Evolutionary conservation across 2,113 vertebrate species (phyloP).

Genomic region (Hyla sarda): DNA sequence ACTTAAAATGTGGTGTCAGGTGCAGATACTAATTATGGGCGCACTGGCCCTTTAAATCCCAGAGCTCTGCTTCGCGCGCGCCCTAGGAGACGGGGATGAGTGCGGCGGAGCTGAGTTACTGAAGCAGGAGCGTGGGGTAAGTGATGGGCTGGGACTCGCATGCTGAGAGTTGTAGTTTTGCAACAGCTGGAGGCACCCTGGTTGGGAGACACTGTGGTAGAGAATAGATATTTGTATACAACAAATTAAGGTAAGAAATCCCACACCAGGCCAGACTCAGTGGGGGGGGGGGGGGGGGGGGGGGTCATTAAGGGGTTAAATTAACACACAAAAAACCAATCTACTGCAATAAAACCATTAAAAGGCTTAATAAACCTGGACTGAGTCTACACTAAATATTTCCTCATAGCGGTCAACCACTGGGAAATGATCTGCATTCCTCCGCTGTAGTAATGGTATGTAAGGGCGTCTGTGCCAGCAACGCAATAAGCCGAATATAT

Average conservation of each 20-base stretch:
- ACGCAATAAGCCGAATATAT: background rate
- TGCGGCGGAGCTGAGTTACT: too few relatives aligned
- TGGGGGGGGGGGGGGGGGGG: too few relatives aligned
- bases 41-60: too few relatives aligned
- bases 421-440: slow-evolving; percentile 11
- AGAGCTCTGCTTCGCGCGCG: too few relatives aligned
- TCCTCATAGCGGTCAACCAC: slow-evolving; percentile 7
- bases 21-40: too few relatives aligned
- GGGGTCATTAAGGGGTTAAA: background rate
- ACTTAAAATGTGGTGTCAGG: too few relatives aligned
- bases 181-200: too few relatives aligned
- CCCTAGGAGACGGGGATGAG: too few relatives aligned
- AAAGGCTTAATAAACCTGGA: background rate
- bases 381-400: background rate
- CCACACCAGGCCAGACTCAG: background rate
- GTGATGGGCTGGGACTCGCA: too few relatives aligned
- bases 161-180: too few relatives aligned
- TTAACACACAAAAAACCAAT: background rate
- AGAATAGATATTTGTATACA: background rate
- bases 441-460: background rate
- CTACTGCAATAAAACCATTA: background rate
- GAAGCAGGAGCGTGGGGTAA: too few relatives aligned
- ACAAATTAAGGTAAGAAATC: background rate
- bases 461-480: background rate
- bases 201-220: too few relatives aligned